Conservation (phyloP, 2,113 vertebrate species). For the Mobula hypostoma region DNA sequence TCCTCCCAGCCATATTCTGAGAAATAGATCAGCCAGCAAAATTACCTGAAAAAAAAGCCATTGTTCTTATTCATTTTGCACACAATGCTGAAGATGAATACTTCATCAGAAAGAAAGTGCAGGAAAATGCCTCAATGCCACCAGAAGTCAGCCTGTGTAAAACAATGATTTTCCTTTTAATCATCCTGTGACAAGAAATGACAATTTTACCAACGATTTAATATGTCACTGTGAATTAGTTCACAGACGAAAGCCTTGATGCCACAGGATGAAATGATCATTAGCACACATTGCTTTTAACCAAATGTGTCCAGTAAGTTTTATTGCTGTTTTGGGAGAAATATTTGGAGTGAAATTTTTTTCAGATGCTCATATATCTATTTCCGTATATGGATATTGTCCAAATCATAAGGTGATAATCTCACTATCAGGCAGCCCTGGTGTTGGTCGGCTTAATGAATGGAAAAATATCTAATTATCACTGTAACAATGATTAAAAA, state of each 20-base stretch:
- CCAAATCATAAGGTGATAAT: background rate
- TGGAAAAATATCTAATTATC: no score
- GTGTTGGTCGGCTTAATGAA: background rate
- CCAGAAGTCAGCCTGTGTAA: background rate
- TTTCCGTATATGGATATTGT: background rate
- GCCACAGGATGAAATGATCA: background rate
- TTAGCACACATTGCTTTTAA: background rate
- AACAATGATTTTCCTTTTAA: constrained; percentile 9
- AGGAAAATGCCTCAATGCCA: background rate
- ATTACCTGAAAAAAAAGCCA: background rate
- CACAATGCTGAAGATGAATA: background rate
- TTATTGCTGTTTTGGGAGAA: background rate
- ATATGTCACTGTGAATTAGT: background rate
- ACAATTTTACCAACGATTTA: background rate
- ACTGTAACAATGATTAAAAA: background rate
- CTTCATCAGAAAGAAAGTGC: background rate
- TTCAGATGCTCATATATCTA: background rate
- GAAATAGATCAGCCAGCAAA: background rate
- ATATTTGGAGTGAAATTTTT: background rate
- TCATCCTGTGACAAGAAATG: background rate
- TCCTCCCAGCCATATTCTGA: background rate
- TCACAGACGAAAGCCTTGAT: background rate
- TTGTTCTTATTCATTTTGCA: background rate
- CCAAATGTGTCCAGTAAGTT: background rate
- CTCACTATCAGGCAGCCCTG: background rate